Evolutionary conservation across 2,888 invertebrate genomes (phyloP).

Genomic region (Campopleginae sp.): DNA sequence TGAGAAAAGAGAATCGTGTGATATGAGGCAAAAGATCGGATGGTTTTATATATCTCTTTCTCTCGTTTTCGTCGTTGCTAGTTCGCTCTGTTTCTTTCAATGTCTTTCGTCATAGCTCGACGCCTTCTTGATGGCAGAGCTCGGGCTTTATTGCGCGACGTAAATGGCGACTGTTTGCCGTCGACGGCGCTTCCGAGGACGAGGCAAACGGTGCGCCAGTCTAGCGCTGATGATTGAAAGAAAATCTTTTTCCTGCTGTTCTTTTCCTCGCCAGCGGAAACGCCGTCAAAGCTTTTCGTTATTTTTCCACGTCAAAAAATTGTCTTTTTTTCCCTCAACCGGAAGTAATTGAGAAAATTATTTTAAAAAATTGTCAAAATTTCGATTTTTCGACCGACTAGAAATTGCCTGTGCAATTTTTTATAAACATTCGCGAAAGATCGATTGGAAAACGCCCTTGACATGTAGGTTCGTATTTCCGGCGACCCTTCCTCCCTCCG

Average conservation of each 20-base stretch:
- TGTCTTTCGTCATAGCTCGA: slow-evolving; percentile 61
- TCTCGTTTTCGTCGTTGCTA: slow-evolving; percentile 44
- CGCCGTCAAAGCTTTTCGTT: not conserved
- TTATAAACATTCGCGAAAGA: slow-evolving; percentile 18
- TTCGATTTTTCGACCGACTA: not conserved
- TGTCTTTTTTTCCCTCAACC: no score
- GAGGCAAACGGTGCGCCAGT: slow-evolving; percentile 36
- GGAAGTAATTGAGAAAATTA: no score
- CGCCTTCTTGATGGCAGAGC: slow-evolving; percentile 65
- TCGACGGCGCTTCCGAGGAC: slow-evolving; percentile 5
- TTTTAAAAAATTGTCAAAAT: no score
- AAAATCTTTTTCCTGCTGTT: slow-evolving; percentile 70
- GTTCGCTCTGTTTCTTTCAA: slow-evolving; percentile 55
- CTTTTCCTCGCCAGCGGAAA: not conserved
- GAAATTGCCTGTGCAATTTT: not conserved
- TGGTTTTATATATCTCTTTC: slow-evolving; percentile 1
- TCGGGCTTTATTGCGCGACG: slow-evolving; percentile 75
- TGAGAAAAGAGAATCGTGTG: slow-evolving; percentile 42
- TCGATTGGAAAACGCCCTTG: slow-evolving; percentile 24
- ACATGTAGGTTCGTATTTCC: slow-evolving; percentile 45
- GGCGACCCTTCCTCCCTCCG: no score
- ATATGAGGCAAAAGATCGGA: slow-evolving; percentile 48
- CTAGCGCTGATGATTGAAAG: slow-evolving; percentile 75
- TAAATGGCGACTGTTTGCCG: slow-evolving; percentile 70
- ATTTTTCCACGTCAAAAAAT: not conserved